Base-by-base conservation (phyloP, 2,797 vertebrate genomes). In the Sparus aurata region DNA sequence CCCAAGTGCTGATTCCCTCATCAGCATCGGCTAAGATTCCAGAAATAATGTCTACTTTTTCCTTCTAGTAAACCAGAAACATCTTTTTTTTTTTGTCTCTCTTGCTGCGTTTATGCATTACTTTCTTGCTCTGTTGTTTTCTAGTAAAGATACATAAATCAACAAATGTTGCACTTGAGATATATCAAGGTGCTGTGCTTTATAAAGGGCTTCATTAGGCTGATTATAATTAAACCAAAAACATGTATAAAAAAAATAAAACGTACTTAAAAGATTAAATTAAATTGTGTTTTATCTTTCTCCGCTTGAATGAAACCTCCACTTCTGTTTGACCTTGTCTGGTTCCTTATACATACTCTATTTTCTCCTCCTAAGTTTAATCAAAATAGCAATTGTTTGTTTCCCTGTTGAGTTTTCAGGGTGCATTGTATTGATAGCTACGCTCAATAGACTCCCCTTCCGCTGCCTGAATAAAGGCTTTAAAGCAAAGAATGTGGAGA, bases 401-500 rank as follows among this genome's bases (percentile, higher is more conserved):
- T 66, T 80, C 54, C 49, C 58, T 65, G 38, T 57, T 79, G n/a
- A 88, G 69, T 73, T 34, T 58, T 62, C 49, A 59, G 20, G 66
- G 64, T 62, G 61, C 52, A 72, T 76, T 84, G 67, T 89, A 73
- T 70, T 57, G 25, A 71, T 61, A 71, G 81, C 50, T 8, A 11
- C 46, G 46, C 78, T 84, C 80, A 82, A 73, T 62, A 75, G 41
- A 81, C 34, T 34, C 73, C 84, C 82, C 52, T 73, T 84, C 50
- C 27, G 30, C 72, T 30, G 69, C 75, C 65, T 74, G 61, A 78
- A 80, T 52, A 69, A 46, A 85, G 75, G 88, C 71, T 85, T 83
- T 64, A 69, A 85, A 89, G 87, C 61, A 89, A 94, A 95, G 85
- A 83, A 85, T 86, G 88, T 83, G 89, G 89, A 91, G 85, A 92